Percentiles rank a stretch among this genome's conserved stretches.
Conservation (phyloP, 1,140 invertebrate species). For the Tetramorium parvispinum region DNA sequence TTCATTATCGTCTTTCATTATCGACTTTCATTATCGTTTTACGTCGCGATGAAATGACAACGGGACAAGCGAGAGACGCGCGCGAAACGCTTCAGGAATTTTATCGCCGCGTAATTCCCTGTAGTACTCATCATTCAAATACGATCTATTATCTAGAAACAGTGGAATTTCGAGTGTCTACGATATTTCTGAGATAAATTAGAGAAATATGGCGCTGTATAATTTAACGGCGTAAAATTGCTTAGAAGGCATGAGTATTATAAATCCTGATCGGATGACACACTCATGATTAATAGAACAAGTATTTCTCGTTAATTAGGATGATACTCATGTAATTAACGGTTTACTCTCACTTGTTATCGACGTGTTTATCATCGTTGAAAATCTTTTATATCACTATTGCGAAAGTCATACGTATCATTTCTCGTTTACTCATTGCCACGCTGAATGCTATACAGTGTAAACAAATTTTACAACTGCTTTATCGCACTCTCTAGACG, state of each 20-base stretch:
- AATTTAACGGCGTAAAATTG: neutral
- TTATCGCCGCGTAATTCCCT: neutral
- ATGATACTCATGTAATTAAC: neutral
- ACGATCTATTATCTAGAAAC: neutral
- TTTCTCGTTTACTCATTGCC: neutral
- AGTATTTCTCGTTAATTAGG: neutral
- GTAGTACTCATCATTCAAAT: neutral
- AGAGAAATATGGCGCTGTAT: neutral
- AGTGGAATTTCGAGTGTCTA: neutral
- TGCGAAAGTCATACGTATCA: neutral
- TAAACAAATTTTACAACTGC: slow-evolving; percentile 49
- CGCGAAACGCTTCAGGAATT: neutral
- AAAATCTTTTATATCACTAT: slow-evolving; percentile 31
- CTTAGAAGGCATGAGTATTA: neutral
- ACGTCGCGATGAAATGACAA: neutral
- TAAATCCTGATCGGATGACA: neutral
- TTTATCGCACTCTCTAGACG: slow-evolving; percentile 19
- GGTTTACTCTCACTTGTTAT: neutral
- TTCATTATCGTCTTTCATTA: neutral
- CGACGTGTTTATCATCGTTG: neutral
- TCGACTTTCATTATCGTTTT: neutral
- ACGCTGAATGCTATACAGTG: neutral
- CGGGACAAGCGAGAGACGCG: too few species aligned
- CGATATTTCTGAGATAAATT: neutral
- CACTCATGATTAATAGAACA: neutral